Percentiles rank a stretch among this genome's conserved stretches.
Conservation (phyloP, 2,113 vertebrate genomes). For the Apaloderma vittatum region DNA sequence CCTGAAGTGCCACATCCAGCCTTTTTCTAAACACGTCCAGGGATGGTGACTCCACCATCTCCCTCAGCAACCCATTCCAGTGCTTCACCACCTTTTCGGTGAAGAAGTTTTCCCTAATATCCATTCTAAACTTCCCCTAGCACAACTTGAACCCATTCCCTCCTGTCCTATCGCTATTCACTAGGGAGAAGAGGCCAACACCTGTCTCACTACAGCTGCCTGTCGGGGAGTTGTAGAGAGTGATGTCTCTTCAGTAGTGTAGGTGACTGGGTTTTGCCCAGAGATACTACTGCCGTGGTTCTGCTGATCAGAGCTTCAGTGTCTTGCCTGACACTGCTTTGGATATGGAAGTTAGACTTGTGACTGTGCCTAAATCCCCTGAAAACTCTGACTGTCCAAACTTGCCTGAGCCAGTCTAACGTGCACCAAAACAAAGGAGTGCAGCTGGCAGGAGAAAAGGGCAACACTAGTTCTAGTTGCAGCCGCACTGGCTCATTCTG, state of each 20-base stretch:
- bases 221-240: no score
- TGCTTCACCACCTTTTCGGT: no score
- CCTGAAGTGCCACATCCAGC: no score
- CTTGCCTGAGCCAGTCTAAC: background rate
- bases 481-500: background rate
- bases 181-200: no score
- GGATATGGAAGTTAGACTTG: background rate
- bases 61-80: no score
- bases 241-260: background rate
- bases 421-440: background rate
- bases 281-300: background rate
- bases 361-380: background rate
- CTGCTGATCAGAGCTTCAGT: background rate
- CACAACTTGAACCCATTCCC: no score
- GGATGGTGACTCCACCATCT: no score
- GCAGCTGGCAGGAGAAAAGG: background rate
- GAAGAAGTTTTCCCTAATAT: no score
- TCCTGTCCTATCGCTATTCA: no score
- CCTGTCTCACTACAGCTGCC: no score
- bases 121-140: no score
- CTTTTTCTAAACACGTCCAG: no score
- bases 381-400: background rate
- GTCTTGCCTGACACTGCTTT: background rate
- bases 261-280: background rate
- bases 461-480: background rate